Base-by-base conservation (phyloP, 2,113 vertebrate genomes). In the Illadopsis cleaveri region DNA sequence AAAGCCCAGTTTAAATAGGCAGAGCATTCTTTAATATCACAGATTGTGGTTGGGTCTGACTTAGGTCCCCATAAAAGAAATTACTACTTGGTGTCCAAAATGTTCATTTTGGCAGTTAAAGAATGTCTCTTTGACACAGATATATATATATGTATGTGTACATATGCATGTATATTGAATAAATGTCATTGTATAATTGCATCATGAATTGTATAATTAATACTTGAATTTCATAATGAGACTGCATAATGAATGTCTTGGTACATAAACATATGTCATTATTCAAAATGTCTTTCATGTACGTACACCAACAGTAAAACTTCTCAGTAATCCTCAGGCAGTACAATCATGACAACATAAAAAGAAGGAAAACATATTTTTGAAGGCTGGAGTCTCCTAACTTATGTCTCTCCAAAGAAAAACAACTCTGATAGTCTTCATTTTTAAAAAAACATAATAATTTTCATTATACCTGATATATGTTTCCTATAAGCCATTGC, bases 191-290 rank as follows among this genome's bases (percentile, higher is more conserved):
- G n/a, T 61, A 38, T 45, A 82, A 75, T 47, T 93, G 61, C 40
- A 60, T 91, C 72, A 88, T 85, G 5, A 82, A 65, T 71, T 65
- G 65, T 82, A 68, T 70, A 71, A 91, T 58, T 84, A 66, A 51
- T 75, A 71, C 47, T 89, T 89, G 33, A 68, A 75, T 94, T 95
- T 79, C 87, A 65, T 76, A 68, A 87, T 71, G n/a, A 87, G 68
- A 82, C 69, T 64, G 19, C 33, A 16, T 87, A 82, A 96, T 71
- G 1, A 87, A 65, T 83, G 28, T 68, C 33, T 96, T 87, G 47
- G 53, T 56, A 78, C 35, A 84, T 81, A 91, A 86, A 78, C 79
- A 68, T 14, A 79, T 11, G 24, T 82, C 61, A 80, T 79, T 87
- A 87, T 57, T 78, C 70, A 87, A 91, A 95, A 51, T 37, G 17